Evolutionary conservation across 1,140 invertebrate species (phyloP), one percentile per base, ranked within the genome.

Genomic region (Contarinia nasturtii): DNA sequence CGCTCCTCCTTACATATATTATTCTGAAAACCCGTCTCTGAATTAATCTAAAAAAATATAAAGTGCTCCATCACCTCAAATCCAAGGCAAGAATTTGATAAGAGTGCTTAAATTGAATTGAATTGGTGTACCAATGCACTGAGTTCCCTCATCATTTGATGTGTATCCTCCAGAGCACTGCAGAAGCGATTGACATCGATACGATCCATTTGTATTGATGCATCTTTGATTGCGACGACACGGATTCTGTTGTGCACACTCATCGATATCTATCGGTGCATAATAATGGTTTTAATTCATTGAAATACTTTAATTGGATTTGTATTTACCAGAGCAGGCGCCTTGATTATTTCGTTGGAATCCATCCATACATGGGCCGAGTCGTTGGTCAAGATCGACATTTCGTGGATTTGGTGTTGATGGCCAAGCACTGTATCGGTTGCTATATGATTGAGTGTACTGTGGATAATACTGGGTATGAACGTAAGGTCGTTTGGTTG

Each of bases 151-250:
- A 12, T 60, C 54, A 17, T 65, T 61, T 7, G 66, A 53, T 48
- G 65, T 64, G 49, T 57, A 70, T 11, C 69, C 69, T 1, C 59
- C 54, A 33, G 57, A 55, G 48, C 69, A 84, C 48, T 60, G 55
- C 17, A 66, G 38, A 7, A 58, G 51, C 4, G 55, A 59, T 46
- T 69, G 59, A 56, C 81, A 84, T 41, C 72, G 63, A 50, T 63
- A 74, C 17, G 68, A 66, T 0, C 73, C 72, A 18, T 67, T 67
- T 11, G 66, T 68, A 53, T 75, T 75, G 33, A 71, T 57, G 55
- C 78, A 80, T 34, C 59, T 61, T 45, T 68, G 57, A 27, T 63
- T 54, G 15, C 50, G 55, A 1, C 47, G 51, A 50, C 69, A 71
- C 0, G 67, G 61, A 37, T 64, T 63, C 21, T 48, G 55, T 44